Percentiles rank a stretch among this genome's conserved stretches.
These are phyloP conservation scores for Amniataba percoides DNA, from an alignment of 2,797 vertebrate species.

Conservation along the genomic window DNA sequence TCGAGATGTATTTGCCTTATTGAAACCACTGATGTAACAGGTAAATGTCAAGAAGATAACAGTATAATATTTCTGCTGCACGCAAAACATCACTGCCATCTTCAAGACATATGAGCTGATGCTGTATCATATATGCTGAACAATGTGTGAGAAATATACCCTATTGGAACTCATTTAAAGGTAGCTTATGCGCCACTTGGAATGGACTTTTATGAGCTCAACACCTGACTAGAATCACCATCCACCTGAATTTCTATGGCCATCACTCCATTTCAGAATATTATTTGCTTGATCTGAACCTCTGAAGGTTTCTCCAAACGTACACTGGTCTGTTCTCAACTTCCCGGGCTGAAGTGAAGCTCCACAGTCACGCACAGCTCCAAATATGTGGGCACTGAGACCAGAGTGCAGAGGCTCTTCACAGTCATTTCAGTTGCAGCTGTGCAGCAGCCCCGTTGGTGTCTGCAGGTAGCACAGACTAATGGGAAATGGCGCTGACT, in stretches of 20 bases:
- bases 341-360: neutral
- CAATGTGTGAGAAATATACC: neutral
- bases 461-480: constrained; percentile 35
- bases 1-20: neutral
- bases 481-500: constrained; percentile 47
- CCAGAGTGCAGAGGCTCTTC: constrained; percentile 5
- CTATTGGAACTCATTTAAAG: constrained; percentile 1
- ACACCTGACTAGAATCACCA: constrained; percentile 3
- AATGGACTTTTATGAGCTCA: constrained; percentile 13
- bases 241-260: neutral
- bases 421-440: constrained; percentile 21
- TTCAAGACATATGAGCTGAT: neutral
- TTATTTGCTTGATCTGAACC: constrained; percentile 9
- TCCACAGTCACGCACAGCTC: neutral
- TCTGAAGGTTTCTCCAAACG: neutral
- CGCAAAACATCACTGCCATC: neutral
- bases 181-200: neutral
- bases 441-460: constrained; percentile 29
- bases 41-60: neutral
- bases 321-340: neutral
- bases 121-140: neutral
- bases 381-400: neutral
- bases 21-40: neutral
- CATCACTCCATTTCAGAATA: constrained; percentile 6
- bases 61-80: constrained; percentile 2